These are phyloP conservation scores for Columba livia DNA, from an alignment of 2,113 vertebrate genomes.

Conservation along the genomic window DNA sequence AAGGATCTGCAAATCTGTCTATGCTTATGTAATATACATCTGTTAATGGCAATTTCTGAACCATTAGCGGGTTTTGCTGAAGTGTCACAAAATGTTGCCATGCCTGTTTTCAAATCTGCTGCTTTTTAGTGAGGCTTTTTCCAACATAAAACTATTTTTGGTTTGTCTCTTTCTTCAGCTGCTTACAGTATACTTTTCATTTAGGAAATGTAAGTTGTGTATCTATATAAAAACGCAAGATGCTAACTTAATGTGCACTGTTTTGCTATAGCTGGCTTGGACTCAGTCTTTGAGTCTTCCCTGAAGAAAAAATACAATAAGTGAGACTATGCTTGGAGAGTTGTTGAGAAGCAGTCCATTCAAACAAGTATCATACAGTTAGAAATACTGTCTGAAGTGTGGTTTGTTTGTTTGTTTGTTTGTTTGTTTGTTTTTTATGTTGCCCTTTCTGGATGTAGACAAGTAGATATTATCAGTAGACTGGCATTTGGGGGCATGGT, in stretches of 20 bases:
- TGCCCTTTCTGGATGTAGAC: background rate
- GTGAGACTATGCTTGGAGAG: background rate
- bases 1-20: constrained; percentile 34
- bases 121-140: background rate
- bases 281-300: rapidly evolving
- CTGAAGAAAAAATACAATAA: background rate
- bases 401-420: no score
- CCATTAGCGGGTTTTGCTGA: constrained; percentile 18
- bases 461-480: background rate
- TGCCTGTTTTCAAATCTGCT: background rate
- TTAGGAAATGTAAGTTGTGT: background rate
- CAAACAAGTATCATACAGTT: background rate
- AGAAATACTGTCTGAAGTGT: background rate
- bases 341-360: background rate
- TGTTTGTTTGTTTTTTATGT: background rate
- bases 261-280: background rate
- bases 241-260: background rate
- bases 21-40: constrained; percentile 33
- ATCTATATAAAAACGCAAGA: background rate
- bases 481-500: background rate
- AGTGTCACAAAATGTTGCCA: background rate
- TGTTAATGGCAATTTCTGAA: constrained; percentile 35
- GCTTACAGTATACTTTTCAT: background rate
- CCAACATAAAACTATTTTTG: background rate
- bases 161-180: background rate